A percentile compares a stretch with the other conserved stretches of the same genome.
Conservation (phyloP, 2,888 invertebrate species). For the Dermolepida albohirtum region DNA sequence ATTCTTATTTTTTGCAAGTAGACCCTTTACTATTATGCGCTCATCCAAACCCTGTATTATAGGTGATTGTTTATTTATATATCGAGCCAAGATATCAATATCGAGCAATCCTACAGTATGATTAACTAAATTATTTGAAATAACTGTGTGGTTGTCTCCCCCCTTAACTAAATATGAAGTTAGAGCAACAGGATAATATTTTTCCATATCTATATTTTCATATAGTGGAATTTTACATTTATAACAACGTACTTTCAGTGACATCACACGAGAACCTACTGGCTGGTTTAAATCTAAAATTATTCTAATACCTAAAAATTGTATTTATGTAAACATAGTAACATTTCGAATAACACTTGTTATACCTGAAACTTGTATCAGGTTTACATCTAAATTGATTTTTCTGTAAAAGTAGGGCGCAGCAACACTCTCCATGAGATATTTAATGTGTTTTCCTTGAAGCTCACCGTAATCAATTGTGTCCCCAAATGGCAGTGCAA, state of each 20-base stretch:
- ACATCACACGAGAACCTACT: slow-evolving; percentile 70
- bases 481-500: slow-evolving; percentile 82
- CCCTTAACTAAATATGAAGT: slow-evolving; percentile 73
- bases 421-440: slow-evolving; percentile 69
- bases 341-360: not conserved
- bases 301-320: slow-evolving; percentile 71
- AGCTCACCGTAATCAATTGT: slow-evolving; percentile 67
- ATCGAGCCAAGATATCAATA: slow-evolving; percentile 68
- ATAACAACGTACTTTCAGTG: slow-evolving; percentile 71
- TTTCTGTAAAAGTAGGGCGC: slow-evolving; percentile 57
- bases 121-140: slow-evolving; percentile 68
- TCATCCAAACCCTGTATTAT: slow-evolving; percentile 69
- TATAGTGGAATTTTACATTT: slow-evolving; percentile 75
- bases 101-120: slow-evolving; percentile 67
- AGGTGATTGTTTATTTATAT: slow-evolving; percentile 67
- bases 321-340: slow-evolving; percentile 57
- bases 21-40: slow-evolving; percentile 61
- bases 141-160: slow-evolving; percentile 73
- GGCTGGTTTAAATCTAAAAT: slow-evolving; percentile 73
- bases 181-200: slow-evolving; percentile 71
- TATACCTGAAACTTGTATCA: slow-evolving; percentile 71
- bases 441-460: slow-evolving; percentile 45
- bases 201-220: slow-evolving; percentile 68
- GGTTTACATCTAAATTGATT: slow-evolving; percentile 60
- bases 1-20: not conserved